A percentile compares a stretch with the other conserved stretches of the same genome.
These are phyloP conservation scores for Pogonocherus hispidulus DNA, from an alignment of 2,888 invertebrate species.

Conservation along the genomic window DNA sequence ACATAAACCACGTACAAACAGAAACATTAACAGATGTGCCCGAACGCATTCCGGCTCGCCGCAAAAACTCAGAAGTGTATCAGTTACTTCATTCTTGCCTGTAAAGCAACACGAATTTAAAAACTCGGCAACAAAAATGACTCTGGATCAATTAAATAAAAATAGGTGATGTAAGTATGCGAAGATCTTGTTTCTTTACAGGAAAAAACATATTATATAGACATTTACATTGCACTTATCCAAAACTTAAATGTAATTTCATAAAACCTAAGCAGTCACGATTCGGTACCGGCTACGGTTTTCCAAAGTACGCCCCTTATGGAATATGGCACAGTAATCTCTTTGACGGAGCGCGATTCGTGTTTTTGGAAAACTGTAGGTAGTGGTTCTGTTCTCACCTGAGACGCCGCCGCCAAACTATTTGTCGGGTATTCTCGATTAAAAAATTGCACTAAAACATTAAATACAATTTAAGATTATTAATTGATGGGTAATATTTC, in stretches of 20 bases:
- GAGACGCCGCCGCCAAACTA: slow-evolving; percentile 26
- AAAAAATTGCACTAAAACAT: neutral
- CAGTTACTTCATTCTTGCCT: slow-evolving; percentile 15
- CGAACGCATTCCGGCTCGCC: slow-evolving; percentile 4
- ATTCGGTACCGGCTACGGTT: slow-evolving; percentile 49
- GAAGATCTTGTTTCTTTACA: neutral
- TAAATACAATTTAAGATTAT: no score
- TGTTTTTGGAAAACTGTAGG: slow-evolving; percentile 35
- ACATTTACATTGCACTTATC: slow-evolving; percentile 69
- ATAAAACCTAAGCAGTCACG: slow-evolving; percentile 66
- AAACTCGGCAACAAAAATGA: neutral
- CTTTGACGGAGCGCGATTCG: slow-evolving; percentile 48
- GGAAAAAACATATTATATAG: slow-evolving; percentile 45
- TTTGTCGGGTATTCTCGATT: neutral
- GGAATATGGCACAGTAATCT: slow-evolving; percentile 63
- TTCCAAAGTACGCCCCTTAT: slow-evolving; percentile 48
- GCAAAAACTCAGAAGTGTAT: slow-evolving; percentile 30
- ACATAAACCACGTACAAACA: slow-evolving; percentile 36
- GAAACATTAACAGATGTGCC: slow-evolving; percentile 38
- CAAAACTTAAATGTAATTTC: slow-evolving; percentile 61
- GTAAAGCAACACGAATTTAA: neutral
- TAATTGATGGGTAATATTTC: no score
- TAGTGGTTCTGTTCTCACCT: slow-evolving; percentile 29
- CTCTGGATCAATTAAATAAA: neutral
- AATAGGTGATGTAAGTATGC: neutral